Evolutionary conservation across 1,140 invertebrate genomes (phyloP), one percentile per base, ranked within the genome.

Genomic region (Zophobas morio): DNA sequence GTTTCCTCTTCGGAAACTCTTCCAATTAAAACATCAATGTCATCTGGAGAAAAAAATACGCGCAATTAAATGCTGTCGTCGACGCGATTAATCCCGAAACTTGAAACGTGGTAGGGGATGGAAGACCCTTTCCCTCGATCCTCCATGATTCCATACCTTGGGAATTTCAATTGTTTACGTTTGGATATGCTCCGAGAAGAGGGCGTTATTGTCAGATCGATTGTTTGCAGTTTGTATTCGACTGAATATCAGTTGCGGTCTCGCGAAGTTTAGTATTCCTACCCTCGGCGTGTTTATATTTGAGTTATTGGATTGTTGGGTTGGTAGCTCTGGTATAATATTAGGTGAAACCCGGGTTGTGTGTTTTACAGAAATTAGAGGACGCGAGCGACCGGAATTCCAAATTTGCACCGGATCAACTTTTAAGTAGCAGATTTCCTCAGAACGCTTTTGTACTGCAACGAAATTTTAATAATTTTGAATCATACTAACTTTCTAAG

Each of bases 131-230:
- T 42, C n/a, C 39, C 57, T 32, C 37, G 37, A 42, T 34, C 60
- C 6, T 66, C 39, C 60, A 37, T 1, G 20, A 46, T 66, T 66
- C 60, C 39, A 66, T 66, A 66, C 60, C 60, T 66, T 66, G 60
- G 60, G 60, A 66, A 66, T 66, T 42, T 66, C 37, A 66, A 66
- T 66, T 66, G 60, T 66, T 66, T 66, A 66, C 60, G 60, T 66
- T 46, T 42, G 60, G 60, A 66, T 66, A 42, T 66, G 60, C 37
- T 42, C 39, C 20, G 60, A 60, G 56, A 66, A 66, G 60, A 66
- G 60, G 60, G 60, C 60, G 60, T 66, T 66, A 66, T 66, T 66
- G 60, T 66, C 60, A 42, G 60, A 66, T 66, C 60, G 42, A 66
- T 66, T 66, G 60, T 66, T 66, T 66, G 60, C 60, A 42, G 60